Base-by-base conservation (phyloP, 1,140 invertebrate genomes). In the Elymnias hypermnestra region DNA sequence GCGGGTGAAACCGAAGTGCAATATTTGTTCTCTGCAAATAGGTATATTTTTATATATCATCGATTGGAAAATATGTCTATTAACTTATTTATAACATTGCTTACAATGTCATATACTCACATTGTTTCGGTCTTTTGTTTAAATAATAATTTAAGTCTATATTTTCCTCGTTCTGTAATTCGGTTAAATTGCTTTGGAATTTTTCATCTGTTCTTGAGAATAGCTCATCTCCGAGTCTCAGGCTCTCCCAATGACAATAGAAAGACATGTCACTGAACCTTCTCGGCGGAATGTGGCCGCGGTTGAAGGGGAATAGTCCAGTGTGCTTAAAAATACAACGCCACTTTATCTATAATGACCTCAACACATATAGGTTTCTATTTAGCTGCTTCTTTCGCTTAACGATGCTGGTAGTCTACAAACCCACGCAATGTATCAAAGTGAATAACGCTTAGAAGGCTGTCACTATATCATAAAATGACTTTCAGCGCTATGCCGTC, bases 221-320 rank as follows among this genome's bases (percentile, higher is more conserved):
- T 3, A 10, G 5, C 23, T 73, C 51, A 7, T 63, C 54, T 18
- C 8, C 43, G 7, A 28, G 3, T 51, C 63, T 47, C 9, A 79
- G 35, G 28, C 45, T 73, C 40, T 72, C 77, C 79, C 79, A 83
- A 41, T 69, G 57, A 0, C 69, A 63, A 35, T 68, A 66, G 49
- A 79, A 76, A 13, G 40, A 64, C 2, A 44, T 50, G 17, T 15
- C 13, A 4, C 62, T 48, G 37, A 71, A 77, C 40, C 51, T 45
- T 18, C 50, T 64, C 5, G 66, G 43, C 6, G 40, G 3, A 31
- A 26, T 57, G 7, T 49, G 37, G 5, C 74, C 75, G n/a, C 70
- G 37, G 42, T 65, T 62, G 38, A 57, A 83, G 1, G 48, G 63
- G 8, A 64, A 41, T 3, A 62, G 4, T 3, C 15, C 28, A n/a